Evolutionary conservation across 2,888 invertebrate genomes (phyloP).

Genomic region (Empis livida): DNA sequence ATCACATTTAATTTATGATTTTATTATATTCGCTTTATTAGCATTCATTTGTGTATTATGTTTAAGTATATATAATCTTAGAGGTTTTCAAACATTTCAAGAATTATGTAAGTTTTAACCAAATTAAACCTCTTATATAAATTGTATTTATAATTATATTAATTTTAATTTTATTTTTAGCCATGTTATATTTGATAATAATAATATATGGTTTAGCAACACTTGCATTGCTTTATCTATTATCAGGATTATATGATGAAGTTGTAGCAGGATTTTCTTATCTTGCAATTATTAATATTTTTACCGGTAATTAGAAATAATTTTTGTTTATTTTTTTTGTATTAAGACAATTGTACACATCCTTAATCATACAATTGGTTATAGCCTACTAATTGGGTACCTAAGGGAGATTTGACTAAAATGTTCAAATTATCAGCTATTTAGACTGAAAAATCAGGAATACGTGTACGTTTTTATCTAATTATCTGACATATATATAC

Average conservation of each 20-base stretch:
- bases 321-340: no score
- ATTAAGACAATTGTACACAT: no score
- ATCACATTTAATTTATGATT: slow-evolving; percentile 45
- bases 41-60: slow-evolving; percentile 49
- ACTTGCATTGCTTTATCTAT: slow-evolving; percentile 58
- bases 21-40: slow-evolving; percentile 49
- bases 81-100: slow-evolving; percentile 33
- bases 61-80: slow-evolving; percentile 50
- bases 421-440: no score
- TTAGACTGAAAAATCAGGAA: no score
- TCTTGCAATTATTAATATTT: slow-evolving; percentile 55
- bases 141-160: no score
- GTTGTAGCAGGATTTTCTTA: slow-evolving; percentile 65
- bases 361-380: no score
- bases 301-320: slow-evolving; percentile 46
- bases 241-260: slow-evolving; percentile 54
- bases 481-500: no score
- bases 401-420: no score
- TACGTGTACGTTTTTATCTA: no score
- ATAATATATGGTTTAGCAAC: slow-evolving; percentile 57
- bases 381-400: no score
- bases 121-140: no score
- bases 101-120: slow-evolving; percentile 20
- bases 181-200: slow-evolving; percentile 47
- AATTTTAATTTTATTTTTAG: background rate